Percentiles rank a stretch among this genome's conserved stretches.
Evolutionary conservation across 2,797 vertebrate species (phyloP).

Genomic region (Pogoniulus pusillus): DNA sequence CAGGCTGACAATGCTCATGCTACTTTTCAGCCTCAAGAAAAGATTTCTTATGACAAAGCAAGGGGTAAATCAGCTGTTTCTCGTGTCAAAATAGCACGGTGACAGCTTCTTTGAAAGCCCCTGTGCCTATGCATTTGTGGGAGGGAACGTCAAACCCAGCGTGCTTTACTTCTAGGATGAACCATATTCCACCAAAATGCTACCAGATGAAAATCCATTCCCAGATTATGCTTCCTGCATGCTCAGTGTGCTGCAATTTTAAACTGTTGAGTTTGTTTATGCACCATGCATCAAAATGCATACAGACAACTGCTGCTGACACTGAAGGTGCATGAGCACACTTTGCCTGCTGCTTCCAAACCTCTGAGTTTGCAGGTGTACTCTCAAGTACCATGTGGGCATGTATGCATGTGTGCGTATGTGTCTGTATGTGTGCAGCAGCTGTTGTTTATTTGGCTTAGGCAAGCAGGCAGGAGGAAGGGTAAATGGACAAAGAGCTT

Average conservation of each 20-base stretch:
- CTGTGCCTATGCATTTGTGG: background rate
- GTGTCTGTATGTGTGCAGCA: background rate
- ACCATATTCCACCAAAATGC: background rate
- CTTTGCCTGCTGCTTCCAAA: background rate
- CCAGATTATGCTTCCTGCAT: background rate
- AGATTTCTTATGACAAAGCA: background rate
- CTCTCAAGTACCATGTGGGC: background rate
- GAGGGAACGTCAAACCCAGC: background rate
- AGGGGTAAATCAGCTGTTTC: background rate
- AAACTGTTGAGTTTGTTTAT: background rate
- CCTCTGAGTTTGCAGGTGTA: background rate
- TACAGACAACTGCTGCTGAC: background rate
- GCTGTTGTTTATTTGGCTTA: background rate
- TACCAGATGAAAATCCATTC: background rate
- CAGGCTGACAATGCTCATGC: background rate
- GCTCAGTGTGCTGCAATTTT: background rate
- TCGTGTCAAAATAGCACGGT: background rate
- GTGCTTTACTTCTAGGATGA: background rate
- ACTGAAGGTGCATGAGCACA: accelerated
- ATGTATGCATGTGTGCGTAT: too few relatives aligned
- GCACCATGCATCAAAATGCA: background rate
- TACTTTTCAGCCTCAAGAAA: conserved; percentile 16
- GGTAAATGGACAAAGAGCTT: conserved; percentile 50
- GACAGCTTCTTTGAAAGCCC: background rate
- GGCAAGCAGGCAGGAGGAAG: conserved; percentile 16